Evolutionary conservation across 2,888 invertebrate genomes (phyloP).

Genomic region (Drosophila buzzatii): DNA sequence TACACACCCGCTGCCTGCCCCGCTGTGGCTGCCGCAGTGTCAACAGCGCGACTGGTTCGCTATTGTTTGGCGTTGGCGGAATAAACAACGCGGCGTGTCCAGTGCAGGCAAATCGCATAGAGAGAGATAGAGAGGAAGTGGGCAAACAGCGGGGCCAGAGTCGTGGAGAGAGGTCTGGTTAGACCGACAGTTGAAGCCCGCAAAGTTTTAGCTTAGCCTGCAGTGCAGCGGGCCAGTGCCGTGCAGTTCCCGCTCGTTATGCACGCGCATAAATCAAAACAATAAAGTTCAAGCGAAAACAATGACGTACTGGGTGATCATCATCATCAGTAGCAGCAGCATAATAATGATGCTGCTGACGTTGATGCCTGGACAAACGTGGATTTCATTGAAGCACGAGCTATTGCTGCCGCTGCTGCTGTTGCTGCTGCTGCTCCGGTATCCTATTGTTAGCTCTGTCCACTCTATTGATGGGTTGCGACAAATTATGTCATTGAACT

Average conservation of each 20-base stretch:
- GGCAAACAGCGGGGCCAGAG: neutral
- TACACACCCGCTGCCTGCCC: constrained; percentile 23
- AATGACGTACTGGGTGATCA: constrained; percentile 56
- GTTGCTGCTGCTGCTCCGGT: constrained; percentile 21
- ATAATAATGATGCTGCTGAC: constrained; percentile 43
- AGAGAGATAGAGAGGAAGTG: neutral
- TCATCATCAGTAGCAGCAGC: constrained; percentile 6
- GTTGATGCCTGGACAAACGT: constrained; percentile 48
- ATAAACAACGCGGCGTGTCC: constrained; percentile 54
- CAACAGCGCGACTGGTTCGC: constrained; percentile 61
- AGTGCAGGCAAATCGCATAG: constrained; percentile 53
- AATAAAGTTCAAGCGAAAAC: constrained; percentile 80
- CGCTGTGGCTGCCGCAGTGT: constrained; percentile 52
- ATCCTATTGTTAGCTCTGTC: constrained; percentile 58
- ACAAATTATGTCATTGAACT: constrained; percentile 81
- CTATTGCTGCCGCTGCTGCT: constrained; percentile 7
- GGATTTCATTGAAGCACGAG: constrained; percentile 40
- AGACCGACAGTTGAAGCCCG: constrained; percentile 61
- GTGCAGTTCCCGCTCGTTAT: constrained; percentile 36
- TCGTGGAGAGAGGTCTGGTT: neutral
- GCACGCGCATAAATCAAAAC: constrained; percentile 79
- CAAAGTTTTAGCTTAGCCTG: constrained; percentile 73
- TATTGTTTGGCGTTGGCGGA: constrained; percentile 19
- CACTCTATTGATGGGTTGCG: constrained; percentile 75
- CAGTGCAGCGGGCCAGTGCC: constrained; percentile 35